Evolutionary conservation across 2,113 vertebrate species (phyloP), one percentile per base, ranked within the genome.

Genomic region (Bufo bufo): DNA sequence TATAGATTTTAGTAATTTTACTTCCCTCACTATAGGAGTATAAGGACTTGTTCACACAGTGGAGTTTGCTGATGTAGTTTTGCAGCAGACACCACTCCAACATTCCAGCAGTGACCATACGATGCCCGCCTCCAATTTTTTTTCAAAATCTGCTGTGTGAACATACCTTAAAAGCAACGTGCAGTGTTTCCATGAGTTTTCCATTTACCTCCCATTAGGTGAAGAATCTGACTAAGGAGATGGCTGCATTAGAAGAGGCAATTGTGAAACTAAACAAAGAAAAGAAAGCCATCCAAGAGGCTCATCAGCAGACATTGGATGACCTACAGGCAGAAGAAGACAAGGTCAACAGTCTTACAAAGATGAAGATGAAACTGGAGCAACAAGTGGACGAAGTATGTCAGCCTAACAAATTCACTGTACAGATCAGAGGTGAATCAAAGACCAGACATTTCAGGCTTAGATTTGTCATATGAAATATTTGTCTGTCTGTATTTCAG

Each of bases 181-280:
- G 33, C 33, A 33, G 33, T 33, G 33, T 33, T 33, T 33, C 33
- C 33, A 33, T 33, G 33, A 33, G 33, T 33, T 33, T 33, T 33
- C 5, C 9, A 20, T 20, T 16, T 20, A 10, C 17, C 10, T 80
- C 2, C 10, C 6, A 23, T 23, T 58, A 96, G 95, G 94, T 96
- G 19, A 97, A 96, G 91, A 97, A 97, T 89, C 92, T 97, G 66
- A 95, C 95, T 0, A 96, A 97, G 72, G 95, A 96, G 90, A 96
- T 96, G 94, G 94, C 94, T 66, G 93, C 90, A 0, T 91, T 96
- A 54, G 95, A 97, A 91, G 95, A 95, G 90, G 95, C 89, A 47
- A 95, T 96, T 79, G 94, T 95, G 66, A 97, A 96, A 59, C 87
- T 97, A 83, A 96, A 93, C 13, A 96, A 95, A 86, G 96, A 96